These are phyloP conservation scores for Eudasyphora cyanicolor DNA, from an alignment of 2,888 invertebrate genomes.

Conservation along the genomic window DNA sequence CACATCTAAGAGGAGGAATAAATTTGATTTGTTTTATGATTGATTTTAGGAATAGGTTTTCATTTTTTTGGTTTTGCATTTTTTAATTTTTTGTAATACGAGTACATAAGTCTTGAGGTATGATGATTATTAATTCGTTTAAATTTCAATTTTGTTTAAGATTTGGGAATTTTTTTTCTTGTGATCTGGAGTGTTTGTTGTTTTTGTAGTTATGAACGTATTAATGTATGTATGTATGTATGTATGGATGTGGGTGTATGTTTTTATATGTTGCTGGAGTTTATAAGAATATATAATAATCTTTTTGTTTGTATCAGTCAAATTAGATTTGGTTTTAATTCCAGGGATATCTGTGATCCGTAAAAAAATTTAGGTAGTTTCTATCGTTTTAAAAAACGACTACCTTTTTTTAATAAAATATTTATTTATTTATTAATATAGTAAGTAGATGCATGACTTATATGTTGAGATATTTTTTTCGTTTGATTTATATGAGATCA, in stretches of 20 bases:
- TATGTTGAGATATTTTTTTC: constrained; percentile 30
- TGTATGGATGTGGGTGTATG: constrained; percentile 4
- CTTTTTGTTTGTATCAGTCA: constrained; percentile 57
- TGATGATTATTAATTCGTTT: constrained; percentile 42
- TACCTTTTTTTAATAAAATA: not conserved
- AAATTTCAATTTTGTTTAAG: constrained; percentile 8
- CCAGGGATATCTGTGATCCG: not conserved
- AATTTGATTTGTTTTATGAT: constrained; percentile 10
- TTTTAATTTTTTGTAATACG: constrained; percentile 47
- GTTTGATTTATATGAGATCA: constrained; percentile 40
- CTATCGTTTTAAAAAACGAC: not conserved
- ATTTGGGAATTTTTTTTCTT: not conserved
- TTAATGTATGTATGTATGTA: constrained; percentile 9
- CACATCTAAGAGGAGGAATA: constrained; percentile 48
- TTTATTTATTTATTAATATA: too few relatives aligned
- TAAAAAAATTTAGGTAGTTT: constrained; percentile 3
- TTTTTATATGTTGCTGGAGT: not conserved
- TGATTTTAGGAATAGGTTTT: constrained; percentile 25
- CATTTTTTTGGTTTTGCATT: too few relatives aligned
- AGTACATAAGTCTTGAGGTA: constrained; percentile 41
- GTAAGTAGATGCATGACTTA: too few relatives aligned
- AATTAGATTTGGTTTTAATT: constrained; percentile 45
- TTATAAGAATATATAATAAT: constrained; percentile 45
- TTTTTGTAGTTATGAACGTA: not conserved
- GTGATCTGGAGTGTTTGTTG: too few relatives aligned